A percentile compares a stretch with the other conserved stretches of the same genome.
These are phyloP conservation scores for Peromyscus californicus DNA, from an alignment of 2,113 vertebrate genomes.

Conservation along the genomic window DNA sequence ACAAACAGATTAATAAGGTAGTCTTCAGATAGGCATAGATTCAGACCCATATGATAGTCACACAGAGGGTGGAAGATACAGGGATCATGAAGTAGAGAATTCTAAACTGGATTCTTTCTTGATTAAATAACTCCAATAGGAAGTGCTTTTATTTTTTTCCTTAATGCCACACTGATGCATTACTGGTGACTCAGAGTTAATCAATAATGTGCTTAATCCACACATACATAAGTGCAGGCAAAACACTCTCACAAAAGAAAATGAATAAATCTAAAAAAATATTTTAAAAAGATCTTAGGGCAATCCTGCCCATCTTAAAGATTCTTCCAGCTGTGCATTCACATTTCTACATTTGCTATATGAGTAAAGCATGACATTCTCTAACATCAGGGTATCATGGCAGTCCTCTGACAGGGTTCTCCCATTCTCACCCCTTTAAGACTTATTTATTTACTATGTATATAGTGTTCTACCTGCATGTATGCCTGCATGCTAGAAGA, in stretches of 20 bases:
- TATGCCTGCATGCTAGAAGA: too few species aligned
- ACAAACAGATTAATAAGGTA: neutral
- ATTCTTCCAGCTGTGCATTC: neutral
- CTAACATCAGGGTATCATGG: neutral
- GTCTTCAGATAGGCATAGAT: neutral
- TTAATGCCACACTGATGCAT: neutral
- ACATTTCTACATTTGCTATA: neutral
- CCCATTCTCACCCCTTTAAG: neutral
- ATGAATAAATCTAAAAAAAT: neutral
- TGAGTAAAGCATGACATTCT: neutral
- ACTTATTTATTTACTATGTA: too few species aligned
- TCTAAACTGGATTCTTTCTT: neutral
- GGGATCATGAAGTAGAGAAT: neutral
- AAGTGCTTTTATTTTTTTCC: neutral
- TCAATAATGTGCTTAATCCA: neutral
- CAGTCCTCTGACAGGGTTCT: neutral
- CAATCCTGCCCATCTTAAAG: neutral
- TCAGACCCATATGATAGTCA: neutral
- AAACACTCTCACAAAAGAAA: neutral
- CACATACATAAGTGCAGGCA: neutral
- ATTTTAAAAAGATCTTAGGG: neutral
- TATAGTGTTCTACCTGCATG: too few species aligned
- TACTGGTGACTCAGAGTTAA: neutral
- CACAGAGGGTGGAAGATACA: neutral
- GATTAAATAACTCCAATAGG: neutral